Evolutionary conservation across 2,113 vertebrate species (phyloP).

Genomic region (Plestiodon gilberti): DNA sequence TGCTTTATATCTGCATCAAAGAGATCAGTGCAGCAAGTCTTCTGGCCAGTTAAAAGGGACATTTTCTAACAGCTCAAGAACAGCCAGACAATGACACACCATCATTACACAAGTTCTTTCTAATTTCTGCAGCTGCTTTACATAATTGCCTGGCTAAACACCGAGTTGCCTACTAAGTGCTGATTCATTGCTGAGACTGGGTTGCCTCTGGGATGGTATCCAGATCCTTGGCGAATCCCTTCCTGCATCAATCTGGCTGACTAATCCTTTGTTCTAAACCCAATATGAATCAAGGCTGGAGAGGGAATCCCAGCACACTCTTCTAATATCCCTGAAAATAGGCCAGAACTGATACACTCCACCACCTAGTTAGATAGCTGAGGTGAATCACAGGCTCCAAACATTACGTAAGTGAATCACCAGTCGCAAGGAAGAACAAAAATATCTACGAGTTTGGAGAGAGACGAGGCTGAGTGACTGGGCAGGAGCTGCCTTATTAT

Average conservation of each 20-base stretch:
- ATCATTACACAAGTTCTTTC: neutral
- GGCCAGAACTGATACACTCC: constrained; percentile 15
- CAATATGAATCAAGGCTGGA: constrained; percentile 22
- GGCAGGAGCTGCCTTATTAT: constrained; percentile 14
- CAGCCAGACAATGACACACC: neutral
- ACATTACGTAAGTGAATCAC: constrained; percentile 8
- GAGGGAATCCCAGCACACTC: constrained; percentile 12
- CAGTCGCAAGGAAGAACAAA: constrained; percentile 3
- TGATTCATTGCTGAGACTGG: constrained; percentile 16
- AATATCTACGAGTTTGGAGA: constrained; percentile 15
- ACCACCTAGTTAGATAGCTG: constrained; percentile 19
- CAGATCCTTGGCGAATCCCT: neutral
- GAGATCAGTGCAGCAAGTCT: neutral
- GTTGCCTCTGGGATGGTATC: neutral
- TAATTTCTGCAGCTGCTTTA: neutral
- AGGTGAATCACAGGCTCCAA: constrained; percentile 28
- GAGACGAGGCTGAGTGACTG: neutral
- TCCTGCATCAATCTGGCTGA: constrained; percentile 17
- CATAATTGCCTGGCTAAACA: neutral
- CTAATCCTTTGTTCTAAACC: constrained; percentile 31
- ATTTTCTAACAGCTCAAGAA: neutral
- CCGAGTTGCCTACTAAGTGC: neutral
- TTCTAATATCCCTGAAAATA: constrained; percentile 5
- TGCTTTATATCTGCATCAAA: neutral
- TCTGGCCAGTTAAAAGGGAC: neutral